Conservation (phyloP, 2,113 vertebrate species). For the Poeciliopsis retropinna region DNA sequence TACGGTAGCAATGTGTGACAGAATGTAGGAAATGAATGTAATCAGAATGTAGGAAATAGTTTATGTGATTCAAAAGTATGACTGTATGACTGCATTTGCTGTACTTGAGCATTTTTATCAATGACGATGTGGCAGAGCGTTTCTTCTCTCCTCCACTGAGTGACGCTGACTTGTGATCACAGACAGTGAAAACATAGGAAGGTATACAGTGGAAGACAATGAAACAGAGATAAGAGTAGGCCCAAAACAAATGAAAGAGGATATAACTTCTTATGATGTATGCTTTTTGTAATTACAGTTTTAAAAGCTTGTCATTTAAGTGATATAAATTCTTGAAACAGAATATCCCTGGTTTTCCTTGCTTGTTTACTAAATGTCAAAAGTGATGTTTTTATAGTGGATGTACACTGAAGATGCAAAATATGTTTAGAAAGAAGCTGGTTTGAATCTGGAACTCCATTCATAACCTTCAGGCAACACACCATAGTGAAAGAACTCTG, state of each 20-base stretch:
- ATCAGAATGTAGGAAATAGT: neutral
- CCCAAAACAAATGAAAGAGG: neutral
- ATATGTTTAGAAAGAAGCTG: neutral
- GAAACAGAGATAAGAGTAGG: constrained; percentile 24
- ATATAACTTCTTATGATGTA: neutral
- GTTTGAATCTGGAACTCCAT: constrained; percentile 46
- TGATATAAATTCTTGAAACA: constrained; percentile 37
- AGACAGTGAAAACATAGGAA: constrained; percentile 44
- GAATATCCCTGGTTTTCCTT: neutral
- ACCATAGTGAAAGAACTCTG: neutral
- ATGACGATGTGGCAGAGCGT: constrained; percentile 33
- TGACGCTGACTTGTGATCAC: constrained; percentile 42
- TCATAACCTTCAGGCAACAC: neutral
- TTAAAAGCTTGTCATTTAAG: neutral
- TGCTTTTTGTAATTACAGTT: neutral
- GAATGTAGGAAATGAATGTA: too few species aligned
- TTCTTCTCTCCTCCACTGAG: constrained; percentile 7
- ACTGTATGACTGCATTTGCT: neutral
- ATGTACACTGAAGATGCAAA: neutral
- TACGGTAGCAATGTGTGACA: neutral
- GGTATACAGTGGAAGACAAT: constrained; percentile 51
- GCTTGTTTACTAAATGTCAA: neutral
- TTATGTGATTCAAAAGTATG: constrained; percentile 19
- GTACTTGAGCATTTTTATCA: constrained; percentile 9
- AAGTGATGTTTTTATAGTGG: neutral